These are phyloP conservation scores for Stichopus horrens DNA, from an alignment of 53 echinoderm and acorn worm species.

Conservation along the genomic window DNA sequence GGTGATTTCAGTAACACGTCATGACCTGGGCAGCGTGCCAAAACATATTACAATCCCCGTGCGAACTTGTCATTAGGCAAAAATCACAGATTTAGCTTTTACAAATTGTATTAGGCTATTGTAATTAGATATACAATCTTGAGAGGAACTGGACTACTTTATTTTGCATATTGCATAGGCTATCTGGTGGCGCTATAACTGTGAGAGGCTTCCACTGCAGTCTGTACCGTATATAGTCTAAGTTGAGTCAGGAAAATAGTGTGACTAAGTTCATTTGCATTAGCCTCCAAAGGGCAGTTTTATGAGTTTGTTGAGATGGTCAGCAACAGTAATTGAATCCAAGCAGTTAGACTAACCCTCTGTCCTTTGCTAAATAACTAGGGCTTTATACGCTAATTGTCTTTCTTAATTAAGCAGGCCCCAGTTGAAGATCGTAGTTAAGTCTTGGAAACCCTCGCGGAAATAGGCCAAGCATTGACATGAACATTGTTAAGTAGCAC, in stretches of 20 bases:
- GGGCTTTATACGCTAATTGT: conserved; percentile 33
- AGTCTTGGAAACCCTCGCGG: not conserved
- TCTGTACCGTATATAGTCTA: too few species aligned
- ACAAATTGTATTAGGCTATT: too few species aligned
- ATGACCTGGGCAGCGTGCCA: too few species aligned
- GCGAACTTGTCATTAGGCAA: too few species aligned
- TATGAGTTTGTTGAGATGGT: conserved; percentile 2
- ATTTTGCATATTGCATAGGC: too few species aligned
- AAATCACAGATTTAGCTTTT: too few species aligned
- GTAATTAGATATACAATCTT: too few species aligned
- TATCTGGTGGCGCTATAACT: too few species aligned
- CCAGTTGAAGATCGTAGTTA: conserved; percentile 15
- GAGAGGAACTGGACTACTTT: too few species aligned
- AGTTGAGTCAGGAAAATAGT: not conserved
- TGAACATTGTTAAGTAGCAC: conserved; percentile 26
- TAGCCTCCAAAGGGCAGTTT: not conserved
- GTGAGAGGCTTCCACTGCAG: too few species aligned
- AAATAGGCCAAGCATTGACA: conserved; percentile 40
- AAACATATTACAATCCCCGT: too few species aligned
- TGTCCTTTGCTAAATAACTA: conserved; percentile 19
- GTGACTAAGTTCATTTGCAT: conserved; percentile 18
- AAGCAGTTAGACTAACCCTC: not conserved
- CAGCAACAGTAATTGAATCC: conserved; percentile 10
- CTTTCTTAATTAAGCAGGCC: conserved; percentile 34
- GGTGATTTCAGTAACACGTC: too few species aligned